Evolutionary conservation across 2,797 vertebrate genomes (phyloP), one percentile per base, ranked within the genome.

Genomic region (Cryptoprocta ferox): DNA sequence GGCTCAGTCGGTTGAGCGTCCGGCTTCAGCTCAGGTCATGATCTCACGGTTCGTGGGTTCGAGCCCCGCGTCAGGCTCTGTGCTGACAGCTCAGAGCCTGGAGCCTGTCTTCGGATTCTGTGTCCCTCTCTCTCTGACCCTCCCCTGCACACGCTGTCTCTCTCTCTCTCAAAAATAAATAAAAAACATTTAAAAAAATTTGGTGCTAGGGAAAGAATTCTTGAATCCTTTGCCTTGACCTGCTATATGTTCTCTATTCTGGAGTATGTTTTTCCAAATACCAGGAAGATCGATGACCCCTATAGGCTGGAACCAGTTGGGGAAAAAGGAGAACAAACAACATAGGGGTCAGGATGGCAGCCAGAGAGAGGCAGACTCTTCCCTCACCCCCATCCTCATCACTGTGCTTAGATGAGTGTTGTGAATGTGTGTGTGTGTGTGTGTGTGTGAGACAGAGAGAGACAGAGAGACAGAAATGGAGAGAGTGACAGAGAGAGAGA

Each of bases 241-340:
- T 30, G 78, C 11, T 68, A 66, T 94, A 85, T 97, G 30, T 91
- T 96, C 45, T 96, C 42, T 92, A 48, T 95, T 97, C 39, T 92
- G 91, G 78, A 96, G 81, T 86, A 45, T 91, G 32, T 94, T 92
- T 66, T 75, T 30, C 7, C 35, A 87, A 94, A 89, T 97, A 21
- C 59, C 59, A 70, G 63, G 37, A 96, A 84, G 63, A 93, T 65
- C 90, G 14, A 75, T 91, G 91, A 45, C 63, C 80, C 24, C 63
- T 91, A n/a, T 13, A 93, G 68, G 56, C 61, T 90, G 37, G 68
- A 96, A 96, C 5, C 39, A 96, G 56, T 89, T 97, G 37, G 18
- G 30, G 53, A 8, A 15, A 81, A 94, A 91, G 37, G 13, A 81
- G 35, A 97, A 95, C 28, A 91, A 90, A 53, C 92, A 97, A 75